phyloP scores from a whole-genome alignment of 23 tunicate species.

The Trididemnum nubilum region DNA sequence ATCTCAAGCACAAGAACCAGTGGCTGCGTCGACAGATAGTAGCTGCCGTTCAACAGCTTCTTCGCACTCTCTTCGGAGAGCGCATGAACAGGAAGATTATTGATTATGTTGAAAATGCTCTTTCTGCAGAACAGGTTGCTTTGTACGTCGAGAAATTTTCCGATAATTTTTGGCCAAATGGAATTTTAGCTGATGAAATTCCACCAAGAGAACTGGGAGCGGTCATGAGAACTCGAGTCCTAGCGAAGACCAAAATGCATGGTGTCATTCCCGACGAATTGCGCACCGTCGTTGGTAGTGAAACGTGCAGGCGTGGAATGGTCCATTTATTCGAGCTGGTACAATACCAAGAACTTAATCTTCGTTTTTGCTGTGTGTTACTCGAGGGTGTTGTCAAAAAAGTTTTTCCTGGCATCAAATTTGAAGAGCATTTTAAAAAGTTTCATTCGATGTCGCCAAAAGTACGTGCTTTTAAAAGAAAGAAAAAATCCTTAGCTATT shows the following conservation, averaged over 20 bases:
- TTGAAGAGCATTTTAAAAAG: constrained; percentile 56
- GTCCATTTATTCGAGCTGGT: constrained; percentile 71
- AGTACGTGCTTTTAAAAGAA: constrained; percentile 59
- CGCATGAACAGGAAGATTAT: constrained; percentile 85
- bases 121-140: constrained; percentile 77
- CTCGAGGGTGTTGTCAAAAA: constrained; percentile 68
- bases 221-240: constrained; percentile 75
- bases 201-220: constrained; percentile 39
- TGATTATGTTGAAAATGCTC: constrained; percentile 79
- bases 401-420: constrained; percentile 74
- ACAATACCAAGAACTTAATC: constrained; percentile 66
- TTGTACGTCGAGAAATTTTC: constrained; percentile 61
- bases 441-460: constrained; percentile 83
- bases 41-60: constrained; percentile 75
- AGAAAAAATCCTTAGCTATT: constrained; percentile 25
- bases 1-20: constrained; percentile 78
- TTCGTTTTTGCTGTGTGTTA: constrained; percentile 65
- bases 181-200: constrained; percentile 71
- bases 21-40: constrained; percentile 90
- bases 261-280: constrained; percentile 92
- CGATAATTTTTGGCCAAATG: constrained; percentile 85
- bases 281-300: constrained; percentile 76
- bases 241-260: constrained; percentile 84
- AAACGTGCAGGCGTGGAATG: constrained; percentile 85
- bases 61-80: constrained; percentile 80